Conservation (phyloP, 2,797 vertebrate genomes). For the Hyperoplus immaculatus region DNA sequence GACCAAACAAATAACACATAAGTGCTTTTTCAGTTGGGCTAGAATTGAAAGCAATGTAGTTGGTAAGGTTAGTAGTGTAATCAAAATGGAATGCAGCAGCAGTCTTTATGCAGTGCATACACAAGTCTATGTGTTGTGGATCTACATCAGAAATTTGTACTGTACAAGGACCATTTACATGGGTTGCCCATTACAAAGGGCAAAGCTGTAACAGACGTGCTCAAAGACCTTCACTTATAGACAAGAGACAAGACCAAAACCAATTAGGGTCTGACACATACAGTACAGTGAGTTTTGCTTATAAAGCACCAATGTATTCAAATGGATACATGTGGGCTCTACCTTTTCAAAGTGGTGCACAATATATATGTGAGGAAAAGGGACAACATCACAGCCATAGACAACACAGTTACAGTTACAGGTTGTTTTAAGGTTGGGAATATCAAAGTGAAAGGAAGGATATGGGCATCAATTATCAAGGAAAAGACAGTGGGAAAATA, state of each 20-base stretch:
- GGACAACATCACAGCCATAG: conserved; percentile 70
- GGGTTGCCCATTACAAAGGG: conserved; percentile 87
- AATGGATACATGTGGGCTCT: conserved; percentile 82
- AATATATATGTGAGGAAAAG: conserved; percentile 50
- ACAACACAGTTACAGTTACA: conserved; percentile 67
- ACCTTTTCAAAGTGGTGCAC: conserved; percentile 75
- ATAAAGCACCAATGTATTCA: conserved; percentile 76
- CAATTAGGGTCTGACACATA: conserved; percentile 78
- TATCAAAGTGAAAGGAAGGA: conserved; percentile 63
- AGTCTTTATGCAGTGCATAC: conserved; percentile 60
- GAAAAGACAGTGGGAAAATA: conserved; percentile 78
- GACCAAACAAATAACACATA: conserved; percentile 74
- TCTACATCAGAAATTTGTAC: conserved; percentile 70
- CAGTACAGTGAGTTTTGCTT: conserved; percentile 57
- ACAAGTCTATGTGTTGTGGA: conserved; percentile 59
- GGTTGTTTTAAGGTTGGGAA: conserved; percentile 14
- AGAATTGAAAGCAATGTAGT: conserved; percentile 78
- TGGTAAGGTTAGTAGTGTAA: conserved; percentile 77
- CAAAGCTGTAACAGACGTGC: conserved; percentile 75
- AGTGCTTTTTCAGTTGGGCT: conserved; percentile 67
- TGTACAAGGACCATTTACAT: conserved; percentile 87
- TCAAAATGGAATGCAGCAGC: conserved; percentile 77
- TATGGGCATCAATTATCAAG: conserved; percentile 56
- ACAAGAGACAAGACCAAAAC: conserved; percentile 80
- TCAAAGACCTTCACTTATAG: conserved; percentile 77